These are phyloP conservation scores for Oncorhynchus gorbuscha DNA, from an alignment of 2,113 vertebrate species.

Conservation along the genomic window DNA sequence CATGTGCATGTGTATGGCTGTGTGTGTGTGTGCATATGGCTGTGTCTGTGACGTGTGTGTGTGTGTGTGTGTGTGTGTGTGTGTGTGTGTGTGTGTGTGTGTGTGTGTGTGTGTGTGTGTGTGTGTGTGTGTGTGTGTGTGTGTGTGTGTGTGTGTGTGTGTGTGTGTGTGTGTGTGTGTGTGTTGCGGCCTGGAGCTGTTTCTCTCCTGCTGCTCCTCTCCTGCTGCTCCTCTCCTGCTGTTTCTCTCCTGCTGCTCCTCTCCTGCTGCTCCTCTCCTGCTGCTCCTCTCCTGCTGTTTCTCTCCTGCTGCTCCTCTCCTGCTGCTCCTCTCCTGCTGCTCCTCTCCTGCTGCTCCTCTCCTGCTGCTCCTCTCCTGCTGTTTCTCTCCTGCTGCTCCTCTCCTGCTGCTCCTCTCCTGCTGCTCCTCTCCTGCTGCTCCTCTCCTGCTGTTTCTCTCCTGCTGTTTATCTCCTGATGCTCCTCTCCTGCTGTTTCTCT, in stretches of 20 bases:
- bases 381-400: not conserved
- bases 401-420: not conserved
- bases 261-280: too few species aligned
- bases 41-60: not conserved
- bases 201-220: not conserved
- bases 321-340: rapidly evolving
- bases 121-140: not conserved
- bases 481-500: not conserved
- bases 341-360: too few species aligned
- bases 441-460: not conserved
- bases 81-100: not conserved
- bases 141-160: not conserved
- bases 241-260: rapidly evolving
- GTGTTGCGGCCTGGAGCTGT: too few species aligned
- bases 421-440: too few species aligned
- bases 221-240: too few species aligned
- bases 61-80: too few species aligned
- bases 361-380: too few species aligned
- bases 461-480: too few species aligned
- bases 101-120: not conserved
- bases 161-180: too few species aligned
- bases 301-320: not conserved
- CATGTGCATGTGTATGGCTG: not conserved
- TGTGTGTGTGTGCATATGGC: not conserved
- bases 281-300: too few species aligned